Evolutionary conservation across 2,797 vertebrate species (phyloP).

Genomic region (Masticophis lateralis): DNA sequence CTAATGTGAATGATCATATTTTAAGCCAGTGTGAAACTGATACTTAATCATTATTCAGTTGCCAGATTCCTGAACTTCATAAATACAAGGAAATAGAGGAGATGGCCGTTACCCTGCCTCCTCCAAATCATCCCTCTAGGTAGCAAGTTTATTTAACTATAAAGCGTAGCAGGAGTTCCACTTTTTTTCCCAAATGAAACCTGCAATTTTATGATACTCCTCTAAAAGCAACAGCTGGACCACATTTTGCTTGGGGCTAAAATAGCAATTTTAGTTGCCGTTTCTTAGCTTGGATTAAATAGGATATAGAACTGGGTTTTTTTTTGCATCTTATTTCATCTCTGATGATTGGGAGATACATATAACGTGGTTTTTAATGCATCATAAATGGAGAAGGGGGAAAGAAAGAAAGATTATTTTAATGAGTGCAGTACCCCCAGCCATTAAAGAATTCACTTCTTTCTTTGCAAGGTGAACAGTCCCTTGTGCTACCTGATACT

Average conservation of each 20-base stretch:
- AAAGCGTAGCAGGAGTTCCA: background rate
- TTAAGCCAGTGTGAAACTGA: background rate
- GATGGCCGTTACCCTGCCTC: no score
- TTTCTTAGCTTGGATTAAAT: background rate
- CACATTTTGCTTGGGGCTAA: background rate
- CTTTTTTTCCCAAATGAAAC: background rate
- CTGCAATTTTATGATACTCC: background rate
- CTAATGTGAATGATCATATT: background rate
- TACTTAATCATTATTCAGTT: background rate
- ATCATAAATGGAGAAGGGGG: background rate
- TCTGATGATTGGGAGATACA: background rate
- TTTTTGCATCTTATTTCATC: background rate
- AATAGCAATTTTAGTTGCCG: background rate
- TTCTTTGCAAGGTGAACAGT: conserved; percentile 23
- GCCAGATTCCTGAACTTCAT: background rate
- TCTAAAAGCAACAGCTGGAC: background rate
- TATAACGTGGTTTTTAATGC: background rate
- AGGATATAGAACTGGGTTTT: background rate
- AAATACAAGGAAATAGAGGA: background rate
- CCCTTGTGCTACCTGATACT: conserved; percentile 7
- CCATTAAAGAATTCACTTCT: background rate
- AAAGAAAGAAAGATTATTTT: rapidly evolving
- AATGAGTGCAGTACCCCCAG: background rate
- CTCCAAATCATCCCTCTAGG: background rate
- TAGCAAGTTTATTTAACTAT: background rate